Evolutionary conservation across 1,140 invertebrate genomes (phyloP).

Genomic region (Anoplophora glabripennis): DNA sequence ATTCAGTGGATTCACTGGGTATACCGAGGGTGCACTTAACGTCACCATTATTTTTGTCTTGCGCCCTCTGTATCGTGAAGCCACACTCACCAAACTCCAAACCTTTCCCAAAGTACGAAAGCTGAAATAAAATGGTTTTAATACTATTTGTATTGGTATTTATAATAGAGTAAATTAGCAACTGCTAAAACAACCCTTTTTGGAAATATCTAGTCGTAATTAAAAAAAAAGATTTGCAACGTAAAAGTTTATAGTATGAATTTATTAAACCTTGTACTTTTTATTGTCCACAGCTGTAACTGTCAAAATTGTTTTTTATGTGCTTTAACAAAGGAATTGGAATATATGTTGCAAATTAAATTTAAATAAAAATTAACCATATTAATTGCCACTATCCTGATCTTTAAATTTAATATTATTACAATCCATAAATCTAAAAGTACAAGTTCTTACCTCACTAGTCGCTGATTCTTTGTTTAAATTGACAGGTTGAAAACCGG

Average conservation of each 20-base stretch:
- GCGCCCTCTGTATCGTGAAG: conserved; percentile 59
- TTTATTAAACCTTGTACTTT: too few relatives aligned
- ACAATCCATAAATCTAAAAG: too few relatives aligned
- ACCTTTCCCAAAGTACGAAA: conserved; percentile 57
- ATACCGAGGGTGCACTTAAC: conserved; percentile 63
- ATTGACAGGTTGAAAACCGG: conserved; percentile 37
- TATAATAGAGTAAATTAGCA: neutral
- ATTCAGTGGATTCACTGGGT: conserved; percentile 52
- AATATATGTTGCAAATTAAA: too few relatives aligned
- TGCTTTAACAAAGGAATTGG: too few relatives aligned
- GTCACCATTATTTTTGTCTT: conserved; percentile 63
- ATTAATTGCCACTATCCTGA: too few relatives aligned
- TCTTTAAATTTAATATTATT: too few relatives aligned
- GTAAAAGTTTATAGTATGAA: too few relatives aligned
- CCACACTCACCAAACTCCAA: conserved; percentile 65
- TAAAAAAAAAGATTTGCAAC: neutral
- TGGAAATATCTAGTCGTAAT: too few relatives aligned
- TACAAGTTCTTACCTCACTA: conserved; percentile 37
- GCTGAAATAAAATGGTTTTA: conserved; percentile 19
- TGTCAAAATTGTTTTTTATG: too few relatives aligned
- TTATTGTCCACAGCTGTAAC: neutral
- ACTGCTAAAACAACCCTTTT: too few relatives aligned
- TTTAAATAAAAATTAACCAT: too few relatives aligned
- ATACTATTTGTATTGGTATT: neutral
- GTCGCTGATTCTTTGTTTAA: conserved; percentile 35